phyloP scores from a whole-genome alignment of 92 coral and sea anemone species.

The Epizoanthus rinbou region DNA sequence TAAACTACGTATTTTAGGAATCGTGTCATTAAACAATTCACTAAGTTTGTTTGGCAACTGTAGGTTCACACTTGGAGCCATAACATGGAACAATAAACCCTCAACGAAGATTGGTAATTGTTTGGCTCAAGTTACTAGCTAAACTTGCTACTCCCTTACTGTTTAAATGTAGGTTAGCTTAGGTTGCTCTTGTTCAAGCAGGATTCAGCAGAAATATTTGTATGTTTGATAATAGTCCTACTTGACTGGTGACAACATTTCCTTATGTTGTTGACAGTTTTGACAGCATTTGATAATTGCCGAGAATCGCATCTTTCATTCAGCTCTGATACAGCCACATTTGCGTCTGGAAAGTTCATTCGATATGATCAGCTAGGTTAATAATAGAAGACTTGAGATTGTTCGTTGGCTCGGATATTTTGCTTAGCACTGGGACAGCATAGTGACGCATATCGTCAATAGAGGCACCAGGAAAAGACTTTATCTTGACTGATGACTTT shows the following conservation, averaged over 20 bases:
- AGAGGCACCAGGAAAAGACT: constrained; percentile 17
- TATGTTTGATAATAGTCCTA: neutral
- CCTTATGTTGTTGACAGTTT: neutral
- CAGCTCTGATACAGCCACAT: neutral
- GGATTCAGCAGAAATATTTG: constrained; percentile 22
- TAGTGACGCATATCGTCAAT: constrained; percentile 31
- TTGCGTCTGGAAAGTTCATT: neutral
- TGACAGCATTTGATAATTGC: neutral
- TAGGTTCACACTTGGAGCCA: no score
- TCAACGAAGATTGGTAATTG: neutral
- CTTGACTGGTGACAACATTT: neutral
- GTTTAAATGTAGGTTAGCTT: constrained; percentile 50
- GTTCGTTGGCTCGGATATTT: neutral
- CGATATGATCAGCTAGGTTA: neutral
- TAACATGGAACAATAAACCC: no score
- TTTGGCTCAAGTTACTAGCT: constrained; percentile 46
- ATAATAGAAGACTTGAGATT: neutral
- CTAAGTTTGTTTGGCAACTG: no score
- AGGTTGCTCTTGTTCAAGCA: constrained; percentile 40
- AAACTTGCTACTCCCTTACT: constrained; percentile 50
- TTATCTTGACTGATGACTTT: neutral
- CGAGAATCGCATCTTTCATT: neutral
- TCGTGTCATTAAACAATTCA: no score
- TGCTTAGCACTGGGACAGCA: neutral
- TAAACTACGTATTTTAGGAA: no score